phyloP scores from a whole-genome alignment of 2,888 invertebrate genomes.

The Trichopoda pennipes region DNA sequence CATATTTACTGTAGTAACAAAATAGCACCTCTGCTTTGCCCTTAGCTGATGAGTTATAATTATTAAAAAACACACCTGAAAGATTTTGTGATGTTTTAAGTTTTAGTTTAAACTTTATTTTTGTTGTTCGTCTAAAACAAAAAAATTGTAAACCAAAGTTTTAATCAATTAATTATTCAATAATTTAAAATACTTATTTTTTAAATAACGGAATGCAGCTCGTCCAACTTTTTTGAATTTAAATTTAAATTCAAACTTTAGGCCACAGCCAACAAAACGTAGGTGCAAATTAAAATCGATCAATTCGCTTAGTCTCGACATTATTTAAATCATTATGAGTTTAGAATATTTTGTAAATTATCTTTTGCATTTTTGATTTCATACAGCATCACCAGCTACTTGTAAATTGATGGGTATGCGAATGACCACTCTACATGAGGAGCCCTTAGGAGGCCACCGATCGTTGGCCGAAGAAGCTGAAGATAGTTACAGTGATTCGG shows the following conservation, averaged over 20 bases:
- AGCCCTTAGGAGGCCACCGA: conserved; percentile 83
- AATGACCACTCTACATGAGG: conserved; percentile 96
- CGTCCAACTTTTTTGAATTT: conserved; percentile 99
- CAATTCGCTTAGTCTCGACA: background rate
- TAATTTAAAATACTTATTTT: conserved; percentile 29
- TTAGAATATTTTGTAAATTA: background rate
- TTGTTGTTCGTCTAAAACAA: conserved; percentile 36
- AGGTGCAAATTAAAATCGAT: conserved; percentile 82
- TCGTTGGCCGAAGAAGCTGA: conserved; percentile 81
- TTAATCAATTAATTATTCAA: conserved; percentile 27
- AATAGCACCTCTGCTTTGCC: conserved; percentile 56
- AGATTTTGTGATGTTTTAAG: conserved; percentile 53
- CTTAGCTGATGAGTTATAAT: conserved; percentile 51
- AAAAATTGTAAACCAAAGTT: background rate
- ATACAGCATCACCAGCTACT: conserved; percentile 89
- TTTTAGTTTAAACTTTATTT: conserved; percentile 56
- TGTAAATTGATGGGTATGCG: conserved; percentile 89
- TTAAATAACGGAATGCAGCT: conserved; percentile 87
- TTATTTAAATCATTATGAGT: background rate
- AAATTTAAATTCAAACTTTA: conserved; percentile 95
- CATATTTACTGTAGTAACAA: conserved; percentile 30
- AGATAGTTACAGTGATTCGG: conserved; percentile 81
- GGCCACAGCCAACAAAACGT: conserved; percentile 95
- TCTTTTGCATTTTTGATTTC: conserved; percentile 34
- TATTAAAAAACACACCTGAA: conserved; percentile 55